Evolutionary conservation across 2,797 vertebrate species (phyloP).

Genomic region (Astyanax mexicanus): DNA sequence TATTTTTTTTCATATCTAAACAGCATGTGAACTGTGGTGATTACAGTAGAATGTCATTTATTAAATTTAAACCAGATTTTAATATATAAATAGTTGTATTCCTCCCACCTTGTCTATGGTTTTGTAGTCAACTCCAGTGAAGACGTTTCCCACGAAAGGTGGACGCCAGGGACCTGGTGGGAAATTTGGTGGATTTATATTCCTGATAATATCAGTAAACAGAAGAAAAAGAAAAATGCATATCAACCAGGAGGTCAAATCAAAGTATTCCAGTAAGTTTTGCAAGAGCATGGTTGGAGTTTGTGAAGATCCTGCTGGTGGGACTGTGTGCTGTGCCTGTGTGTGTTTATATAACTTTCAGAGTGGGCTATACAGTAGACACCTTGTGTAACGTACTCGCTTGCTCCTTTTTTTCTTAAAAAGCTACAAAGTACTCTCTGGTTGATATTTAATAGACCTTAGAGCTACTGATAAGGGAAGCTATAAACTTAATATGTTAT

Average conservation of each 20-base stretch:
- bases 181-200: slow-evolving; percentile 74
- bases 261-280: slow-evolving; percentile 66
- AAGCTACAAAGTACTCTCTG: too few species aligned
- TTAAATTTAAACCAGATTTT: too few species aligned
- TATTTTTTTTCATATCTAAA: neutral
- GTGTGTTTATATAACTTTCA: neutral
- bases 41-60: too few species aligned
- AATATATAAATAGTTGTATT: too few species aligned
- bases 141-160: slow-evolving; percentile 82
- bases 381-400: slow-evolving; percentile 14
- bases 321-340: neutral
- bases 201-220: slow-evolving; percentile 73
- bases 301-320: neutral
- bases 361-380: neutral
- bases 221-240: slow-evolving; percentile 68
- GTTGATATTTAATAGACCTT: too few species aligned
- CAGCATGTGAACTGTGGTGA: neutral
- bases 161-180: slow-evolving; percentile 79
- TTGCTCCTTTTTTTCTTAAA: neutral
- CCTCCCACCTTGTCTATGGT: slow-evolving; percentile 67
- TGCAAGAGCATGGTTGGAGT: slow-evolving; percentile 69
- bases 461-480: too few species aligned
- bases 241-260: slow-evolving; percentile 64
- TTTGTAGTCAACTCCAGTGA: slow-evolving; percentile 69
- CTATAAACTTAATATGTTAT: too few species aligned